phyloP scores from a whole-genome alignment of 2,888 invertebrate genomes.

The Smittia sp. region DNA sequence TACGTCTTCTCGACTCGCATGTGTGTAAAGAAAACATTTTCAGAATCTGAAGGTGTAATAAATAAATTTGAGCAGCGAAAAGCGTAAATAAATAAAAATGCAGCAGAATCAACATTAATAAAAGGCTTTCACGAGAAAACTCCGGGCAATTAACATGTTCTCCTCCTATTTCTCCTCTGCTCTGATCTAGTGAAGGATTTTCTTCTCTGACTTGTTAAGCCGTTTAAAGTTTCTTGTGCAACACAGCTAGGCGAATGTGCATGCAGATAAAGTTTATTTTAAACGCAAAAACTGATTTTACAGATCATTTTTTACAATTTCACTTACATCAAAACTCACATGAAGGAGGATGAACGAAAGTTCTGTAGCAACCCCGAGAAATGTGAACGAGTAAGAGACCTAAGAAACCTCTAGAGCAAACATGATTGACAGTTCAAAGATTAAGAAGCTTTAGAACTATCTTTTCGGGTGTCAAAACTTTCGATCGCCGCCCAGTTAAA shows the following conservation, averaged over 20 bases:
- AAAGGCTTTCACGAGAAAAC: background rate
- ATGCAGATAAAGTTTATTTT: background rate
- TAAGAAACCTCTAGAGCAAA: no score
- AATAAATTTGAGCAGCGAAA: slow-evolving; percentile 27
- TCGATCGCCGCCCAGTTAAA: no score
- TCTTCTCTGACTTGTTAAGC: background rate
- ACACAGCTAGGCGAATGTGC: background rate
- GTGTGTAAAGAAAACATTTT: slow-evolving; percentile 3
- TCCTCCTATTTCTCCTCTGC: background rate
- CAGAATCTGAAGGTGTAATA: slow-evolving; percentile 9
- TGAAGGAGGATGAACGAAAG: no score
- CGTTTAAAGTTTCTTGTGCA: background rate
- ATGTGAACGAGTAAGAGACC: no score
- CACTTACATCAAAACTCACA: background rate
- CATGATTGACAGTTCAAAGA: no score
- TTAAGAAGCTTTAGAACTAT: no score
- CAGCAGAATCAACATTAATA: slow-evolving; percentile 12
- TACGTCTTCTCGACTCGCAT: slow-evolving; percentile 2
- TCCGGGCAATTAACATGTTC: background rate
- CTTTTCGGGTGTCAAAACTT: no score
- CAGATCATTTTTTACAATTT: slow-evolving; percentile 26
- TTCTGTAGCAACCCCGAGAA: no score
- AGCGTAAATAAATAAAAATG: slow-evolving; percentile 28
- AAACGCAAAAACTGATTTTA: slow-evolving; percentile 20
- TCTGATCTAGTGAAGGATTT: background rate